Conservation (phyloP, 2,888 invertebrate species). For the Nowickia ferox region DNA sequence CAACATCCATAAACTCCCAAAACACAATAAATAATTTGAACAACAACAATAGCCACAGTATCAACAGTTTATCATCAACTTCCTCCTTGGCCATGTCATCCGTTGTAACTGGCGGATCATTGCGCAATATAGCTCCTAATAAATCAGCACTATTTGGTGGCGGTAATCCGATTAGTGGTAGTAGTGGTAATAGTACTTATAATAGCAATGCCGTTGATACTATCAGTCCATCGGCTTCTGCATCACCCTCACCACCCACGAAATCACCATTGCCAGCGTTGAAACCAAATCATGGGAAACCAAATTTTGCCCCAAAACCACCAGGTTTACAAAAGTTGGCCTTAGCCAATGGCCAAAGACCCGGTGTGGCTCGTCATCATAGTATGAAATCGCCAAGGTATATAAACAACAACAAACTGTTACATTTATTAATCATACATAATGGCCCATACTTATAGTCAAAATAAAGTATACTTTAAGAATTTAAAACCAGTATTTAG, state of each 20-base stretch:
- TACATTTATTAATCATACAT: slow-evolving; percentile 10
- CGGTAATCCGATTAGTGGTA: slow-evolving; percentile 50
- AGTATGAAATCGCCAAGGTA: slow-evolving; percentile 92
- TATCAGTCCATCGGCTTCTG: slow-evolving; percentile 72
- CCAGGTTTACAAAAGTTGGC: slow-evolving; percentile 85
- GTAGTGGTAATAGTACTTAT: slow-evolving; percentile 60
- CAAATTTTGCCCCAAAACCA: slow-evolving; percentile 92
- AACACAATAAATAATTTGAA: slow-evolving; percentile 73
- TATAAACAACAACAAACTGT: slow-evolving; percentile 62
- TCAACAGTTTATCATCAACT: slow-evolving; percentile 69
- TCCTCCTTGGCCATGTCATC: slow-evolving; percentile 72
- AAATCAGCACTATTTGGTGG: slow-evolving; percentile 81
- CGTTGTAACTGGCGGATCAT: slow-evolving; percentile 70
- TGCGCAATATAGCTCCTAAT: slow-evolving; percentile 80
- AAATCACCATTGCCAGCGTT: slow-evolving; percentile 72
- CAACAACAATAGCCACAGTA: slow-evolving; percentile 74
- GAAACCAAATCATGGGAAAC: slow-evolving; percentile 88
- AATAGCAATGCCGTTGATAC: slow-evolving; percentile 56
- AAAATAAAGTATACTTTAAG: too few relatives aligned
- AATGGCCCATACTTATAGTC: neutral
- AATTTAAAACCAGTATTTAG: too few relatives aligned
- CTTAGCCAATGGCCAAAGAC: slow-evolving; percentile 80
- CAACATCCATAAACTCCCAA: slow-evolving; percentile 69
- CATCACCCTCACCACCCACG: slow-evolving; percentile 68
- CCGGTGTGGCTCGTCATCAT: slow-evolving; percentile 89